These are phyloP conservation scores for Tiphia femorata DNA, from an alignment of 2,888 invertebrate genomes.

Conservation along the genomic window DNA sequence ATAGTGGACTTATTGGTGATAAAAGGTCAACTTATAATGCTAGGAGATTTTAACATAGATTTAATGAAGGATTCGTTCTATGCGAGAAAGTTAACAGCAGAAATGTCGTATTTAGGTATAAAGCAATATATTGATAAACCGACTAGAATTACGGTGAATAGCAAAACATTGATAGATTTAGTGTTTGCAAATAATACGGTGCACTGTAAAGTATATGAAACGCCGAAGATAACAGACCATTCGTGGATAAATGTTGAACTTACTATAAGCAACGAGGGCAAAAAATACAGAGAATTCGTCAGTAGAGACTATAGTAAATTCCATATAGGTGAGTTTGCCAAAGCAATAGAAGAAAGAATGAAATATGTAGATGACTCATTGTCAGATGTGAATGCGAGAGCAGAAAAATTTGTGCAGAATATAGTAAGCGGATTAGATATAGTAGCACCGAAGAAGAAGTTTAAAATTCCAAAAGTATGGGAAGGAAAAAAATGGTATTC, in stretches of 20 bases:
- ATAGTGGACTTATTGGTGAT: too few species aligned
- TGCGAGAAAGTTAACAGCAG: slow-evolving; percentile 10
- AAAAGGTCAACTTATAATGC: too few species aligned
- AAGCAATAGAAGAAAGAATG: not conserved
- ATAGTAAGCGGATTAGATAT: not conserved
- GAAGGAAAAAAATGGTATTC: too few species aligned
- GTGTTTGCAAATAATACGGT: slow-evolving; percentile 7
- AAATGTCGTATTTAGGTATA: too few species aligned
- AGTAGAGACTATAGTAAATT: too few species aligned
- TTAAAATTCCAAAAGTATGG: too few species aligned
- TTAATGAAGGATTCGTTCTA: slow-evolving; percentile 7
- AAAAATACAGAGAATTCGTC: not conserved
- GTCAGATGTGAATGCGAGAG: not conserved
- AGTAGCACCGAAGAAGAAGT: too few species aligned
- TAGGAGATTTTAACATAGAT: slow-evolving; percentile 18
- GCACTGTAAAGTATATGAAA: slow-evolving; percentile 2
- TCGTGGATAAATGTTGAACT: not conserved
- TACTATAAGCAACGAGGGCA: not conserved
- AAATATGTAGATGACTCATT: not conserved
- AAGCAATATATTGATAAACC: too few species aligned
- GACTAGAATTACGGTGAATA: too few species aligned
- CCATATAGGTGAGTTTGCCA: too few species aligned
- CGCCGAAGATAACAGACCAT: slow-evolving; percentile 1
- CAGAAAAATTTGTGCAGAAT: not conserved
- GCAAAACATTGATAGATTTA: too few species aligned